Percentiles rank a stretch among this genome's conserved stretches.
phyloP scores from a whole-genome alignment of 2,797 vertebrate species.

The Craterocephalus amniculus region DNA sequence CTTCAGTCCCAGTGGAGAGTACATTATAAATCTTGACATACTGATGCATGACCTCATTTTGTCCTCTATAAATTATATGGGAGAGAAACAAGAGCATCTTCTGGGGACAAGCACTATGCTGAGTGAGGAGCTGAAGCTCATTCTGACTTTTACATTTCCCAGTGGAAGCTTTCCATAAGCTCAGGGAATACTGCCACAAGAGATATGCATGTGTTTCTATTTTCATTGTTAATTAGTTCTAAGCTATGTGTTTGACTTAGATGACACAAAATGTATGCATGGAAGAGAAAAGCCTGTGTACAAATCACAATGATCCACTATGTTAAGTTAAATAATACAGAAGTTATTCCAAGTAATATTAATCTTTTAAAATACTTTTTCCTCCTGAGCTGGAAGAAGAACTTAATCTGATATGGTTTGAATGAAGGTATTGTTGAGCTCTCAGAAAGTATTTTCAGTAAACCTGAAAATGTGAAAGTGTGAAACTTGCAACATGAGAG shows the following conservation, averaged over 20 bases:
- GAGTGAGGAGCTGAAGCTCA: conserved; percentile 38
- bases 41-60: conserved; percentile 53
- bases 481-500: neutral
- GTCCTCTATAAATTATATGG: conserved; percentile 41
- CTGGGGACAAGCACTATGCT: conserved; percentile 20
- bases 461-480: neutral
- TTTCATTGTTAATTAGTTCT: conserved; percentile 51
- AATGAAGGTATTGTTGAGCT: conserved; percentile 42
- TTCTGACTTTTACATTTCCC: conserved; percentile 35
- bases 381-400: conserved; percentile 1
- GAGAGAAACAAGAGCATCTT: conserved; percentile 31
- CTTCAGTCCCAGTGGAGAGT: conserved; percentile 36
- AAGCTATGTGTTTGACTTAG: conserved; percentile 24
- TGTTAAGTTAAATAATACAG: neutral
- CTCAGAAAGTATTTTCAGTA: conserved; percentile 21
- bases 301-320: conserved; percentile 5
- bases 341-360: neutral
- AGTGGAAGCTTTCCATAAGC: conserved; percentile 11
- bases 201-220: conserved; percentile 26
- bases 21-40: conserved; percentile 38
- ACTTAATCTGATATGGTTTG: conserved; percentile 26
- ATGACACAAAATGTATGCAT: neutral
- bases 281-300: conserved; percentile 1
- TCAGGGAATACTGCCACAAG: conserved; percentile 29
- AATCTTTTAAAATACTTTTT: conserved; percentile 20